A percentile compares a stretch with the other conserved stretches of the same genome.
These are phyloP conservation scores for Poeciliopsis paucimaculata DNA, from an alignment of 2,797 vertebrate genomes.

Conservation along the genomic window DNA sequence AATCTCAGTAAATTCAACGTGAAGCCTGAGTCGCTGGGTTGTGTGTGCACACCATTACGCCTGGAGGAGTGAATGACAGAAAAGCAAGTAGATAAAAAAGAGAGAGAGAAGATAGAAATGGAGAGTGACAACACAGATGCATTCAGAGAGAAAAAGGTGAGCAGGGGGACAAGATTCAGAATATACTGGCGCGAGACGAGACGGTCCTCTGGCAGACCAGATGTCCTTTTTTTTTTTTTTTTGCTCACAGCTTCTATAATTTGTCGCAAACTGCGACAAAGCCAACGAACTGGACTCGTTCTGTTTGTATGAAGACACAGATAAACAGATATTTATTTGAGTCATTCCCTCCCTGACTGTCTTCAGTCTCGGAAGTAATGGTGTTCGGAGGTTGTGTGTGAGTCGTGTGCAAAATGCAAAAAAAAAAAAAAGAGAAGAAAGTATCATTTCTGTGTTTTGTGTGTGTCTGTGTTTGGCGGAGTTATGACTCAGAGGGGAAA, in stretches of 20 bases:
- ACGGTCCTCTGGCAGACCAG: background rate
- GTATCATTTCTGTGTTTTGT: slow-evolving; percentile 1
- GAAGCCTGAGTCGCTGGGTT: background rate
- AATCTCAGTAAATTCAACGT: slow-evolving; percentile 12
- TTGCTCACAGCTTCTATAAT: background rate
- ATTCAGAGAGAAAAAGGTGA: background rate
- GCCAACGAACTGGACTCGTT: background rate
- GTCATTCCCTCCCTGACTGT: background rate
- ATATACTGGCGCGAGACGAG: background rate
- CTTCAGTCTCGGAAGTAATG: background rate
- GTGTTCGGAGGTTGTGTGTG: background rate
- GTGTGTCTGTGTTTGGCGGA: background rate
- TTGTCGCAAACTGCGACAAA: background rate
- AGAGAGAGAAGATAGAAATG: slow-evolving; percentile 5
- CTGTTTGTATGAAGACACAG: background rate
- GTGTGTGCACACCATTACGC: background rate
- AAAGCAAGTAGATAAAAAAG: background rate
- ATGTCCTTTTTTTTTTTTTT: background rate
- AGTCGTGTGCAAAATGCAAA: background rate
- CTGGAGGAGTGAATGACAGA: slow-evolving; percentile 10
- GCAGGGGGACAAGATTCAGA: background rate
- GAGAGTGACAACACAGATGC: slow-evolving; percentile 10
- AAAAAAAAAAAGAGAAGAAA: background rate
- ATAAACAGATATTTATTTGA: background rate
- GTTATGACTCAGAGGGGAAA: slow-evolving; percentile 24